Evolutionary conservation across 2,888 invertebrate species (phyloP).

Genomic region (Microplitis deprimator): DNA sequence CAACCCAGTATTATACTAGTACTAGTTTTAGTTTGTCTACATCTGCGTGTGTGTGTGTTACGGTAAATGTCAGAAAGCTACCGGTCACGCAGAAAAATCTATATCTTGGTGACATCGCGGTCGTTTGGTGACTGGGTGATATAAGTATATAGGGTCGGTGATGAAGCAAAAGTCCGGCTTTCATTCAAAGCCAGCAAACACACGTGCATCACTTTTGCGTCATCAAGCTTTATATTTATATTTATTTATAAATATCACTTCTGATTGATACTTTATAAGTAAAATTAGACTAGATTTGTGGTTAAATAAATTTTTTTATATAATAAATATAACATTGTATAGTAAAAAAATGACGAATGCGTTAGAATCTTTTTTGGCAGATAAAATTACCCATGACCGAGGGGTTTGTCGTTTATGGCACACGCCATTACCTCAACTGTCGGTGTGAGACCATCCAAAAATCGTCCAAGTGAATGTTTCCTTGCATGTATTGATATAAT

Average conservation of each 20-base stretch:
- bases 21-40: conserved; percentile 41
- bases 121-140: conserved; percentile 10
- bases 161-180: conserved; percentile 48
- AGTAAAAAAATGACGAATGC: conserved; percentile 26
- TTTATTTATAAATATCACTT: neutral
- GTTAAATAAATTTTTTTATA: neutral
- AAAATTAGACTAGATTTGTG: neutral
- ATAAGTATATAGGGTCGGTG: conserved; percentile 37
- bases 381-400: conserved; percentile 65
- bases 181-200: conserved; percentile 58
- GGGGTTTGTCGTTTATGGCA: conserved; percentile 56
- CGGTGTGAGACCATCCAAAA: conserved; percentile 15
- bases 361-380: conserved; percentile 42
- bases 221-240: conserved; percentile 56
- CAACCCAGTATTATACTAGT: too few species aligned
- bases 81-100: conserved; percentile 30
- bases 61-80: conserved; percentile 8
- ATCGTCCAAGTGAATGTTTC: conserved; percentile 45
- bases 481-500: conserved; percentile 32
- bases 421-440: conserved; percentile 67
- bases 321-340: neutral
- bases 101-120: conserved; percentile 54
- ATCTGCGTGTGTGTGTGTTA: conserved; percentile 13
- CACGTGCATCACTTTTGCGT: conserved; percentile 60
- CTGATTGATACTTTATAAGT: neutral